Conservation (phyloP, 64 coral and sea anemone species). For the Pocillopora verrucosa region DNA sequence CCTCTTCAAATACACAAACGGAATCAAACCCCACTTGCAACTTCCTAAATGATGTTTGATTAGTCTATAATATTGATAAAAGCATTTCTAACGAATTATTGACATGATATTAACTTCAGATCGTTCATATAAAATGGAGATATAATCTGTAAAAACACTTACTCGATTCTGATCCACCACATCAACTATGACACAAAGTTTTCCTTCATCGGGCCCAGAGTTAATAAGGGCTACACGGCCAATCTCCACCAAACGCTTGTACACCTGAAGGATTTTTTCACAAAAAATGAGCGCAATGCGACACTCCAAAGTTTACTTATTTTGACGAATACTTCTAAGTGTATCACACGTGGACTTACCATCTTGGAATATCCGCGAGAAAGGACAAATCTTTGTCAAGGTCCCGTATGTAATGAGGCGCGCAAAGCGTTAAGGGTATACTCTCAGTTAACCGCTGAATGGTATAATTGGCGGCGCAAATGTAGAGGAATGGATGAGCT, state of each 20-base stretch:
- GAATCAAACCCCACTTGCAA: no score
- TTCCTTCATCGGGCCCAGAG: constrained; percentile 89
- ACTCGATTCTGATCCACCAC: constrained; percentile 98
- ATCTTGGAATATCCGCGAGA: constrained; percentile 83
- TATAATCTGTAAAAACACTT: not conserved
- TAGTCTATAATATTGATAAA: no score
- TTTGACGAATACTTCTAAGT: constrained; percentile 21
- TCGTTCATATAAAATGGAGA: not conserved
- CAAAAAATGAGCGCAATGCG: constrained; percentile 16
- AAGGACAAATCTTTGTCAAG: not conserved
- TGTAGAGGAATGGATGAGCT: no score
- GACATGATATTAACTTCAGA: not conserved
- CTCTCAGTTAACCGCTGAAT: not conserved
- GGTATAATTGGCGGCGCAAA: not conserved
- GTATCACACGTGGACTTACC: constrained; percentile 96
- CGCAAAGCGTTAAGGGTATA: constrained; percentile 28
- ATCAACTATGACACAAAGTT: constrained; percentile 99
- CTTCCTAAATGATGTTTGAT: no score
- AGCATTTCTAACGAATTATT: no score
- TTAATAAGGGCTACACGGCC: constrained; percentile 97
- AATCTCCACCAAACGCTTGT: constrained; percentile 97
- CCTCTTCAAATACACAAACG: no score
- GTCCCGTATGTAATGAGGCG: constrained; percentile 30
- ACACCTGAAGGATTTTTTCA: constrained; percentile 75
- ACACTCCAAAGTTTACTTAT: constrained; percentile 5